Evolutionary conservation across 2,797 vertebrate species (phyloP).

Genomic region (Anguilla obscura): DNA sequence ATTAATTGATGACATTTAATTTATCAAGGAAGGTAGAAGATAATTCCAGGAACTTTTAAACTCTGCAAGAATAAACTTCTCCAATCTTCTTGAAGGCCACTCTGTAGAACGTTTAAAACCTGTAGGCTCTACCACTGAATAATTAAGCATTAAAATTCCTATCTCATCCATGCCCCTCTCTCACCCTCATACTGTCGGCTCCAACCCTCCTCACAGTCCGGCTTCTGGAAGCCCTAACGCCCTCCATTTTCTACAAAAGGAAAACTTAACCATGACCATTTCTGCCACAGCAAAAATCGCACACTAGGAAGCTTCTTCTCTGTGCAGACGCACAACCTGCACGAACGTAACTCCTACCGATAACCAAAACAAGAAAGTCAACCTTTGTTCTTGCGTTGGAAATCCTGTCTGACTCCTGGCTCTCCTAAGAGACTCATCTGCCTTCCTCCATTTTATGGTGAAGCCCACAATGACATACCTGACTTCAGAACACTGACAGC

Average conservation of each 20-base stretch:
- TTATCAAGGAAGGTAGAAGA: conserved; percentile 16
- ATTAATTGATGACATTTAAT: conserved; percentile 20
- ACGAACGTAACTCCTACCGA: conserved; percentile 43
- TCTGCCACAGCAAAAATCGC: conserved; percentile 39
- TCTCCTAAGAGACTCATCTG: conserved; percentile 79
- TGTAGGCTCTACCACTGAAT: conserved; percentile 56
- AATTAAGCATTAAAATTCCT: conserved; percentile 62
- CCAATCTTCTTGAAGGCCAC: conserved; percentile 46
- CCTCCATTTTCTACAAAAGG: conserved; percentile 34
- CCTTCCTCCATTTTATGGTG: conserved; percentile 99
- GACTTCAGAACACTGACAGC: conserved; percentile 77
- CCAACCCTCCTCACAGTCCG: conserved; percentile 39
- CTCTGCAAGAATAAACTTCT: conserved; percentile 46
- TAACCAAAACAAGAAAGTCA: conserved; percentile 54
- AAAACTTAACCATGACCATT: conserved; percentile 55
- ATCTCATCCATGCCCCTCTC: conserved; percentile 55
- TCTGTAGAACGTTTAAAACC: conserved; percentile 71
- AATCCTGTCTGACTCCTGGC: conserved; percentile 69
- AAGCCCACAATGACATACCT: conserved; percentile 90
- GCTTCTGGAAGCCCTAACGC: conserved; percentile 41
- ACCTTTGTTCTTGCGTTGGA: conserved; percentile 73
- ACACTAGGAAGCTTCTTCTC: conserved; percentile 58
- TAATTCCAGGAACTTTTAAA: conserved; percentile 63
- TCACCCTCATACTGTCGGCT: conserved; percentile 42
- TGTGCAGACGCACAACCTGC: conserved; percentile 49